These are phyloP conservation scores for Unio pictorum DNA, from an alignment of 2,888 invertebrate species.

Conservation along the genomic window DNA sequence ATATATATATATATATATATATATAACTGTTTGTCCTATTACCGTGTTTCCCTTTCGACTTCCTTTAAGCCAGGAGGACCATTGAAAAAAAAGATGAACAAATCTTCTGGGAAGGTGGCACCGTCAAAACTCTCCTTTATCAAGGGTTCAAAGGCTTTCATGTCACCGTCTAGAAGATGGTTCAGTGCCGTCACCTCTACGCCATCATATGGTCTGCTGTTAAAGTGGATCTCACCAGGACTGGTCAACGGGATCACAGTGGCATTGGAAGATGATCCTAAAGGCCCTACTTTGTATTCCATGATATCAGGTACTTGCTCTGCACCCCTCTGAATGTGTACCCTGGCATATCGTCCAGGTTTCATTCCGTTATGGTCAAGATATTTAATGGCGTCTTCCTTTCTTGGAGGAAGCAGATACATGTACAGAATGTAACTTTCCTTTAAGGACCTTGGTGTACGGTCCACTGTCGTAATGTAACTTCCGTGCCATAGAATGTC, in stretches of 20 bases:
- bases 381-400: constrained; percentile 31
- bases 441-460: constrained; percentile 18
- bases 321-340: constrained; percentile 36
- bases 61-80: constrained; percentile 30
- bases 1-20: too few species aligned
- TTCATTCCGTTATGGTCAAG: constrained; percentile 30
- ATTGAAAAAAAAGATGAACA: constrained; percentile 26
- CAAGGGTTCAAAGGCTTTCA: constrained; percentile 24
- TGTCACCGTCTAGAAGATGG: constrained; percentile 19
- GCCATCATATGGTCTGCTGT: constrained; percentile 39
- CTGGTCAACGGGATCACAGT: constrained; percentile 11
- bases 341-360: constrained; percentile 41
- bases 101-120: constrained; percentile 28
- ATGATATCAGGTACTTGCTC: constrained; percentile 31
- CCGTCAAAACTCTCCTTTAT: constrained; percentile 45
- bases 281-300: constrained; percentile 49
- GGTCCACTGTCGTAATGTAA: constrained; percentile 21
- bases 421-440: constrained; percentile 40
- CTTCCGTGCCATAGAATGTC: constrained; percentile 14
- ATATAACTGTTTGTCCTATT: neutral
- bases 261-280: constrained; percentile 16
- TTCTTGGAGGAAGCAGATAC: constrained; percentile 32
- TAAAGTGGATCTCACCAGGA: constrained; percentile 39
- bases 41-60: constrained; percentile 27
- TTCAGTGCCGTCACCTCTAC: constrained; percentile 30